Base-by-base conservation (phyloP, 1,140 invertebrate genomes). In the Centruroides sculpturatus region DNA sequence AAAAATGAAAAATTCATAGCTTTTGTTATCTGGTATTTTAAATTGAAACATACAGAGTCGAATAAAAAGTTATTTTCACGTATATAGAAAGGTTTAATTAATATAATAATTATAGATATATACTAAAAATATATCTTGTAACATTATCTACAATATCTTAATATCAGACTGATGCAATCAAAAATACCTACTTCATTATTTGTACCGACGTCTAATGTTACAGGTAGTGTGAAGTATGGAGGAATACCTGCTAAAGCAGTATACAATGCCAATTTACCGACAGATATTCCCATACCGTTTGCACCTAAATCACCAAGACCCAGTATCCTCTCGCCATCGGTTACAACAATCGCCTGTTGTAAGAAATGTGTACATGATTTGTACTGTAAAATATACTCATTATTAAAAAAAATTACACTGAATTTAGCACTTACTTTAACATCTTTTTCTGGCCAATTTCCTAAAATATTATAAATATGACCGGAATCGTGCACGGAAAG, bases 401-500 rank as follows among this genome's bases (percentile, higher is more conserved):
- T 2, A 23, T 23, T 23, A 23, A 23, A 23, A 23, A 23, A 23
- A 23, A 23, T 23, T 23, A 23, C 23, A 1, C 23, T 23, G 23
- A 23, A 23, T 23, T 23, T 34, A 50, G 54, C 5, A 8, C 47
- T 50, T 69, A 79, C 78, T 70, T 75, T 75, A 1, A 98, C 88
- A 71, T 93, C 85, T 55, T 85, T 80, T 74, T 94, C 89, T 0
- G 92, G 93, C 90, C 89, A 93, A 72, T 78, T 80, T 65, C 75
- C 73, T 10, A 81, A 67, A 58, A 81, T 75, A 56, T 79, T 86
- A 69, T 85, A 92, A 66, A 95, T 80, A 71, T 97, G 90, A 41
- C 91, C 92, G 69, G 87, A 88, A 74, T 98, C 95, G 69, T 98
- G 88, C 67, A 96, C 93, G 0, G 94, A 94, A 57, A 98, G 86